Base-by-base conservation (phyloP, 2,113 vertebrate species). In the Butastur rufipennis region DNA sequence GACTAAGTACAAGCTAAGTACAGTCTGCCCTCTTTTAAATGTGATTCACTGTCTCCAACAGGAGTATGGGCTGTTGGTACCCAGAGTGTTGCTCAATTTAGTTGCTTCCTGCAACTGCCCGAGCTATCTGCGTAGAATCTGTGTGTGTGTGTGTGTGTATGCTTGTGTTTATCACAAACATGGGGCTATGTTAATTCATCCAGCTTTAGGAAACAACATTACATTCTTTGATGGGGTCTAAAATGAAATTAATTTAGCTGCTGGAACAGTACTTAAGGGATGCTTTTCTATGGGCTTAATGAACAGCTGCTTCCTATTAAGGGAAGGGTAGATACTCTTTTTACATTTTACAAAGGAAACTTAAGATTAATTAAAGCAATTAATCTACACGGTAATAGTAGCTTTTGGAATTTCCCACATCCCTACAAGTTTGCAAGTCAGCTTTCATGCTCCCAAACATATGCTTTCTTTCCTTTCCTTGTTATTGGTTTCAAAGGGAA, bases 331-430 rank as follows among this genome's bases (percentile, higher is more conserved):
- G 68, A 82, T 40, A 40, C 36, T 19, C 6, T 61, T 90, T 81
- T 65, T 73, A 32, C 17, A 9, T 83, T 90, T 91, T 90, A 68
- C 40, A 82, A 81, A 72, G 48, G 88, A 93, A 96, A 83, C 3
- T 79, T 59, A 40, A 45, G n/a, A 88, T 56, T 88, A 77, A 93
- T 82, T 66, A 86, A 45, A 86, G 17, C 6, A 93, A 83, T 84
- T 84, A 71, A 32, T 67, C 45, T 65, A 32, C 8, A 10, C 2
- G 3, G 16, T 42, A 72, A 58, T 70, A 90, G n/a, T 26, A 70
- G 20, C 25, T 83, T 73, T 45, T 83, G 85, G 87, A 94, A 92
- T 82, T 91, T 93, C 94, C 81, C 85, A 91, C 34, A 70, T n/a
- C 10, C 16, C 58, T 91, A 56, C 32, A 83, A 26, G 25, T 77